Base-by-base conservation (phyloP, 2,888 invertebrate species). In the Rhamphomyia laevipes region DNA sequence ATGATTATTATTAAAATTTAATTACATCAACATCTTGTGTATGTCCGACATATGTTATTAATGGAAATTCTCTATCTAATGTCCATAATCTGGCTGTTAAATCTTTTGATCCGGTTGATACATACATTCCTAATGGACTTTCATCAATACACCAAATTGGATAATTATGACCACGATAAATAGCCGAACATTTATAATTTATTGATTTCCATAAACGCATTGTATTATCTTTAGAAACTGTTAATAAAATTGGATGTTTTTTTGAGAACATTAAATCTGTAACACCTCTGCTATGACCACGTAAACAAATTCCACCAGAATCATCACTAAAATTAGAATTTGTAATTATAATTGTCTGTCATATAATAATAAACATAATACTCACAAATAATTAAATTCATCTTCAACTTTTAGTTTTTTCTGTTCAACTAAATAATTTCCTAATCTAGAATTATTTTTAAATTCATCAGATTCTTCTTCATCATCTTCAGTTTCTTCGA, bases 71-170 rank as follows among this genome's bases (percentile, higher is more conserved):
- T 58, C 85, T 78, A 63, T 91, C 90, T 37, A 72, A 65, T 56
- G 64, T 81, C 93, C 94, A 95, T 60, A 95, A 70, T 40, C 93
- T 78, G 33, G 93, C 82, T 47, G 84, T 86, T 65, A 84, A 82
- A 71, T 95, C 95, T 40, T 84, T 81, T 12, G 93, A 89, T 15
- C 92, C 94, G 1, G 90, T 88, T 15, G 89, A 92, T 52, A 93
- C 65, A 67, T 94, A 94, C 58, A 83, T 79, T 53, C 86, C 84
- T 65, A 63, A 76, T 56, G 65, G 77, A 73, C 75, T 86, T 61
- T 79, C 75, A 63, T 85, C 85, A 65, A 93, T 75, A 65, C 87
- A 87, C 87, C 93, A 94, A 56, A 95, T 83, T 2, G 93, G 88
- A 62, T 87, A 86, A 62, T 81, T 83, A 68, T 95, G 94, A 30